A percentile compares a stretch with the other conserved stretches of the same genome.
phyloP scores from a whole-genome alignment of 2,888 invertebrate species.

The Bellardia pandia region DNA sequence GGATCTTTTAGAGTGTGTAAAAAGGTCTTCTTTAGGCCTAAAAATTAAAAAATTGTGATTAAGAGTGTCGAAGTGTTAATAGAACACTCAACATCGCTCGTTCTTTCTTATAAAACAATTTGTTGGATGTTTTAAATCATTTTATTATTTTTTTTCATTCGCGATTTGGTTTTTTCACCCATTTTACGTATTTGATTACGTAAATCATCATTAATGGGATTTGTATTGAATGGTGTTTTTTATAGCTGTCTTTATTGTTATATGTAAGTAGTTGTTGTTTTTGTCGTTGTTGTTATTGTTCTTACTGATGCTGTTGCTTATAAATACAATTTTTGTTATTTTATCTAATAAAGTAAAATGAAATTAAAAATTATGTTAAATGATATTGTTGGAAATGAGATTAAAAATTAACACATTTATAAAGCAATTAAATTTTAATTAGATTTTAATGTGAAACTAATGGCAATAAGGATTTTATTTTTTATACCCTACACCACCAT shows the following conservation, averaged over 20 bases:
- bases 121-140: conserved; percentile 34
- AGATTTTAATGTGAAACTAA: conserved; percentile 50
- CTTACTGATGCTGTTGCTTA: no score
- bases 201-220: conserved; percentile 64
- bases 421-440: conserved; percentile 56
- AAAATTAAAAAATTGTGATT: neutral
- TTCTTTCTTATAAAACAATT: conserved; percentile 20
- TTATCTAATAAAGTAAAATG: conserved; percentile 15
- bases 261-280: conserved; percentile 1
- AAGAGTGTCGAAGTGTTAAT: conserved; percentile 53
- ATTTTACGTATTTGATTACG: conserved; percentile 23
- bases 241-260: neutral
- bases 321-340: conserved; percentile 2
- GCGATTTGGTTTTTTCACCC: neutral
- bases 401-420: conserved; percentile 45
- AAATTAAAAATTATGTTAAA: conserved; percentile 42
- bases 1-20: no score
- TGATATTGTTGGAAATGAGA: neutral
- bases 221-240: conserved; percentile 39
- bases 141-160: neutral
- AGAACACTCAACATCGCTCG: neutral
- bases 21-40: no score
- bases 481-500: no score
- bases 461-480: conserved; percentile 15
- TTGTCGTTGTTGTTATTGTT: neutral